These are phyloP conservation scores for Neomonachus schauinslandi DNA, from an alignment of 2,113 vertebrate species.

Conservation along the genomic window DNA sequence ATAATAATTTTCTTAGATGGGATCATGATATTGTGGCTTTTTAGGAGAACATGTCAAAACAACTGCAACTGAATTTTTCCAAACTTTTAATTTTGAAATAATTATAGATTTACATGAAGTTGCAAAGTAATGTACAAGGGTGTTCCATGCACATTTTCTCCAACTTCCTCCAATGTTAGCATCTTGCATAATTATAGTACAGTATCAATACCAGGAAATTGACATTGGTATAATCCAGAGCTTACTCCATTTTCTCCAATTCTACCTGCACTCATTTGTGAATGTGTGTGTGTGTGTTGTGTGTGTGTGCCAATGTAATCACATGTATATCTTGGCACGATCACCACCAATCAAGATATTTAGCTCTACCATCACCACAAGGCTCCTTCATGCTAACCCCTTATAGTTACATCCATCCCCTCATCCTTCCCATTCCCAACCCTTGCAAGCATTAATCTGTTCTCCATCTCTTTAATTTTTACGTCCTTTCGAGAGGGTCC, in stretches of 20 bases:
- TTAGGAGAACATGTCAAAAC: not conserved
- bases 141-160: not conserved
- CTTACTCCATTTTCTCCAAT: too few species aligned
- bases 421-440: not conserved
- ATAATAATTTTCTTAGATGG: not conserved
- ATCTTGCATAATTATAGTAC: not conserved
- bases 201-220: not conserved
- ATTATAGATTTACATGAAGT: not conserved
- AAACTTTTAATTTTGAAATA: not conserved
- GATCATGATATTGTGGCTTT: not conserved
- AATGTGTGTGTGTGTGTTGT: not conserved
- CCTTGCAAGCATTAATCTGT: not conserved
- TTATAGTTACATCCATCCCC: too few species aligned
- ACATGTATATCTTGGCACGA: not conserved
- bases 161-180: not conserved
- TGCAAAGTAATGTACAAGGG: not conserved
- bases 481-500: not conserved
- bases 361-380: not conserved
- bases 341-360: not conserved
- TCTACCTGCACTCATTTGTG: not conserved
- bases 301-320: not conserved
- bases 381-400: not conserved
- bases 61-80: not conserved
- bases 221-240: not conserved
- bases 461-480: not conserved